Conservation (phyloP, 2,888 invertebrate genomes). For the Arrhopalites spinosus region DNA sequence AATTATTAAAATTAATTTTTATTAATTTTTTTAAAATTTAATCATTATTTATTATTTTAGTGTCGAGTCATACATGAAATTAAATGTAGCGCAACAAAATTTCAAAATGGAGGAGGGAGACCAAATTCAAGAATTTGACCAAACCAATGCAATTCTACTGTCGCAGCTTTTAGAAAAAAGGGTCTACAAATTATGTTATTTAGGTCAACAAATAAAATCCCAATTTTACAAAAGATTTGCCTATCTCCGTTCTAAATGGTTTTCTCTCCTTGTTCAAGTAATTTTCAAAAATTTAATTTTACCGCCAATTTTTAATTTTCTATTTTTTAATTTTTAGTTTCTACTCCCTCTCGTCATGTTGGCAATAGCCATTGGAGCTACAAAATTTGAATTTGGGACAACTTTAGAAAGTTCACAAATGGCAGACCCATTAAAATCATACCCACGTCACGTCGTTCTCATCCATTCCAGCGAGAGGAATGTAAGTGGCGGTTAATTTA, state of each 20-base stretch:
- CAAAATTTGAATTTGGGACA: background rate
- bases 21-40: background rate
- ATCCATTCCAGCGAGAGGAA: background rate
- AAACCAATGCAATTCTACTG: background rate
- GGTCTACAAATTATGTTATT: background rate
- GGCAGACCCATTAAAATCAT: background rate
- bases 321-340: constrained; percentile 8
- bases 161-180: background rate
- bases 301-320: background rate
- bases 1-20: background rate
- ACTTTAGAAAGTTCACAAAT: background rate
- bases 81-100: background rate
- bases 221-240: constrained; percentile 5
- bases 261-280: constrained; percentile 5
- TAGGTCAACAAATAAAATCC: background rate
- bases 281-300: background rate
- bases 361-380: constrained; percentile 1
- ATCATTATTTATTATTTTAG: background rate
- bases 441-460: background rate
- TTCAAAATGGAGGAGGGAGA: background rate
- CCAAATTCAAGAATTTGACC: background rate
- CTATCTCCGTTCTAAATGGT: constrained; percentile 1
- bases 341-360: constrained; percentile 3
- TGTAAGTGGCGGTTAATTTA: no score
- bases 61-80: constrained; percentile 22